Base-by-base conservation (phyloP, 2,888 invertebrate species). In the Agrilus mali region DNA sequence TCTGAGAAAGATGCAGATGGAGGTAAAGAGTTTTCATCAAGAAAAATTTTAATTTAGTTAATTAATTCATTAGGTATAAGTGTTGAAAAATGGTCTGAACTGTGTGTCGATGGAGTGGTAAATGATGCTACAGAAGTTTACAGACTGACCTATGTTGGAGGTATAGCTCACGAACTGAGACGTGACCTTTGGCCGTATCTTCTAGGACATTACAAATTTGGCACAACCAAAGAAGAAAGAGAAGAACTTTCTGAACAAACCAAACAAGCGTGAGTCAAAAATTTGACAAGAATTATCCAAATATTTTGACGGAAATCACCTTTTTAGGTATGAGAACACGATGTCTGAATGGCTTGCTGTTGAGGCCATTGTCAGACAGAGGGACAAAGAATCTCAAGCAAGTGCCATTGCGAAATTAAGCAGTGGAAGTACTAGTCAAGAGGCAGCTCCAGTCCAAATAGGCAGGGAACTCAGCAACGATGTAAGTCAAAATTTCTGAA, bases 261-360 rank as follows among this genome's bases (percentile, higher is more conserved):
- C 35, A 78, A 80, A 46, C 80, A 83, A 36, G 64, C 66, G 57
- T 65, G 53, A 57, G 60, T 53, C 14, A 35, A 35, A 35, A 35
- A 35, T 35, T 35, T 2, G 10, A 2, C 35, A 14, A 27, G n/a
- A n/a, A n/a, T n/a, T n/a, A n/a, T n/a, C n/a, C n/a, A n/a, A n/a
- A n/a, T n/a, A n/a, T n/a, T n/a, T n/a, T 22, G 22, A 22, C 22
- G 22, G 7, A 2, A 10, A 27, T 27, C 27, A 10, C 4, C 38
- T 7, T 35, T 41, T 27, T 35, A 77, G 80, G 46, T 93, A 90
- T 56, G 92, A 94, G 65, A 84, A 84, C 6, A 86, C 86, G 1
- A 89, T 94, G 86, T 89, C 92, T 0, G 93, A 94, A 63, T 95
- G 95, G 95, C 65, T 92, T 46, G 90, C 92, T 0, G 89, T 94